Base-by-base conservation (phyloP, 2,113 vertebrate genomes). In the Phrynosoma blainvillii region DNA sequence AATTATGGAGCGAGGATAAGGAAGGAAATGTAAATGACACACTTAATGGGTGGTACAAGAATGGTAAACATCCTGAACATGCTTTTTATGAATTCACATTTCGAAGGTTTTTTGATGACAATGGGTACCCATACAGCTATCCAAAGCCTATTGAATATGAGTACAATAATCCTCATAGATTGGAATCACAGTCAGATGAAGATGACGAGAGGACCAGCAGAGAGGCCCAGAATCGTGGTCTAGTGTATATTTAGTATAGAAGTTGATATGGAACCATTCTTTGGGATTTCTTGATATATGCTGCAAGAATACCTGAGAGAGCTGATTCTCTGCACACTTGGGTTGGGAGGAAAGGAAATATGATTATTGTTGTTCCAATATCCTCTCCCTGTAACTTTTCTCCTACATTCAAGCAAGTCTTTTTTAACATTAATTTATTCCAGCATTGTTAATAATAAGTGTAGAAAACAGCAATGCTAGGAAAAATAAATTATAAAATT, bases 41-140 rank as follows among this genome's bases (percentile, higher is more conserved):
- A 0, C 98, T 99, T 10, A 98, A 97, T 0, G 95, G 97, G 90
- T 99, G 98, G 99, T 99, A 99, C 95, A 98, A 98, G 94, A 98
- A 99, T 10, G 98, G 98, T 84, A 99, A 99, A 89, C 98, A 99
- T 94, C 98, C 98, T 8, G 98, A 99, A 77, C 98, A 99, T 89
- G 99, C 98, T 90, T 99, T 99, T 93, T 99, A 99, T 92, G 98
- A 99, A 93, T 99, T 99, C 94, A 99, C 98, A 83, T 99, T 99
- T 96, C 97, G 99, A 54, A 98, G 99, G 89, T 99, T 99, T 97
- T 99, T 99, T 82, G 99, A 99, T 92, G 98, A 99, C 94, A 99
- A 99, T 91, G 98, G 99, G 27, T 98, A 99, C 92, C 99, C 98
- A 0, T 99, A 99, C 96, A 99, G 98, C 97, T 98, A 98, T 92